These are phyloP conservation scores for Sphecodes monilicornis DNA, from an alignment of 2,888 invertebrate species.

Conservation along the genomic window DNA sequence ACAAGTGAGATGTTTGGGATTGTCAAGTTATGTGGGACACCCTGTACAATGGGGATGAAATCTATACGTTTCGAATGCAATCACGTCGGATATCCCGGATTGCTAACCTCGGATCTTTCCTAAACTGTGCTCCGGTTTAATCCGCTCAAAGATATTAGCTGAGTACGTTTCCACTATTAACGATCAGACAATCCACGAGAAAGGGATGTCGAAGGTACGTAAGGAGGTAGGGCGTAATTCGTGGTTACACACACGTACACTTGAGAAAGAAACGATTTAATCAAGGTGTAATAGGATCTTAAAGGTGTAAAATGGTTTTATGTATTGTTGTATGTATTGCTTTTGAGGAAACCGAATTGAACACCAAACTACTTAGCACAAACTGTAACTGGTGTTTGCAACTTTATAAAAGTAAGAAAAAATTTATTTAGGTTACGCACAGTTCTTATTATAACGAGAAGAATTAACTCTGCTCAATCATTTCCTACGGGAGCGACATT, in stretches of 20 bases:
- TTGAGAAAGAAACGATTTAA: neutral
- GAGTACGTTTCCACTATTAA: neutral
- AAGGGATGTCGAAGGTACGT: neutral
- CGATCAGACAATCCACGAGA: neutral
- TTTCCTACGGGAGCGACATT: too few relatives aligned
- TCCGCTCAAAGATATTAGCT: conserved; percentile 10
- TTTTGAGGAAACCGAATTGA: too few relatives aligned
- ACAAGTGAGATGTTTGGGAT: neutral
- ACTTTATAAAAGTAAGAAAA: too few relatives aligned
- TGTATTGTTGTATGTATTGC: too few relatives aligned
- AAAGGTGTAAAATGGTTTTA: neutral
- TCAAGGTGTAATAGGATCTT: neutral
- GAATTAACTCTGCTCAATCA: too few relatives aligned
- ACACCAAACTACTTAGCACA: too few relatives aligned
- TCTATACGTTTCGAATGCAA: neutral
- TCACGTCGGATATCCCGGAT: conserved; percentile 7
- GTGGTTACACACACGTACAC: neutral
- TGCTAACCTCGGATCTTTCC: neutral
- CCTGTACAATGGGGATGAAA: neutral
- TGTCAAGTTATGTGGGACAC: neutral
- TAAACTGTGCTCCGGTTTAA: conserved; percentile 11
- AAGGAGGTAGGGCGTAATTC: neutral
- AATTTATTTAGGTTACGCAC: too few relatives aligned
- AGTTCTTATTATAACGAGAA: too few relatives aligned
- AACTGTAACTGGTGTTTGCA: too few relatives aligned